Conservation (phyloP, 1,140 invertebrate species). For the Drosophila micromelanica region DNA sequence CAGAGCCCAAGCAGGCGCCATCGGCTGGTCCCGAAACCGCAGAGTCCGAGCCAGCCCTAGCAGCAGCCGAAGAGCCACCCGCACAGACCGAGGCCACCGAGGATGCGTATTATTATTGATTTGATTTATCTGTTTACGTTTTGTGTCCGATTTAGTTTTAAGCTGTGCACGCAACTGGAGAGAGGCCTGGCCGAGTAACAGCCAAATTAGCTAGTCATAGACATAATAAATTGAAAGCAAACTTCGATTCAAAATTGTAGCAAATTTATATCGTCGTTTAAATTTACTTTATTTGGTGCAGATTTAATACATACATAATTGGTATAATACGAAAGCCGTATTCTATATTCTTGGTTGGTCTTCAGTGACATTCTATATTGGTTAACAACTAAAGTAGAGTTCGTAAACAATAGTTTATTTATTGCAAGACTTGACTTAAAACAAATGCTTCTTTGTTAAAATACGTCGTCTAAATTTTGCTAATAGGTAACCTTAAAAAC, state of each 20-base stretch:
- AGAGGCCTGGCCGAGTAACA: conserved; percentile 11
- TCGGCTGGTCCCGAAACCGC: neutral
- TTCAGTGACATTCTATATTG: neutral
- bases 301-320: neutral
- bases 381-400: conserved; percentile 2
- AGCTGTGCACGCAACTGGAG: conserved; percentile 18
- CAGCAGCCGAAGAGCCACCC: conserved; percentile 38
- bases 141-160: neutral
- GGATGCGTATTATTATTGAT: conserved; percentile 61
- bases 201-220: conserved; percentile 30
- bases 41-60: neutral
- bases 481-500: conserved; percentile 40
- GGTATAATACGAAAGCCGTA: neutral
- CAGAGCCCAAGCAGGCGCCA: neutral
- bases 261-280: too few species aligned
- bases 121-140: conserved; percentile 39
- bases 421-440: conserved; percentile 33
- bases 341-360: neutral
- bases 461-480: conserved; percentile 34
- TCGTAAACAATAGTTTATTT: conserved; percentile 23
- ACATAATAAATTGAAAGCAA: conserved; percentile 9
- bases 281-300: too few species aligned
- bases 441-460: conserved; percentile 33
- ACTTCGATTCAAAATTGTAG: neutral
- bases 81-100: conserved; percentile 60